Base-by-base conservation (phyloP, 1,140 invertebrate species). In the Lysiphlebus fabarum region DNA sequence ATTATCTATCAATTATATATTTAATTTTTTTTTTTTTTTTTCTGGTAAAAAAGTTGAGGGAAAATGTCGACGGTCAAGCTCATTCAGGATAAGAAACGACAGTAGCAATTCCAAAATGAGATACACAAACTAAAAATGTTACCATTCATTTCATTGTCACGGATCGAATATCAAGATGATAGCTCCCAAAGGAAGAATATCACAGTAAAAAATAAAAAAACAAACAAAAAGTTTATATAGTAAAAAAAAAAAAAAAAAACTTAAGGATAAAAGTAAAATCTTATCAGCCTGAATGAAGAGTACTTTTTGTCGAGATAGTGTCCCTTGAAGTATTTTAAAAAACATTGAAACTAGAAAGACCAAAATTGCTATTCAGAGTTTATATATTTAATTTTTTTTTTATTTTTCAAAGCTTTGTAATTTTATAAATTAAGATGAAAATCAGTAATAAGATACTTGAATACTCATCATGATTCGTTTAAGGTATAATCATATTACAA, bases 141-240 rank as follows among this genome's bases (percentile, higher is more conserved):
- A 49, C 47, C 47, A 26, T 49, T 7, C 26, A 7, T 26, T 17
- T 40, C 42, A 56, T 56, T 56, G 54, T 56, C 54, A 56, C 54
- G 54, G 42, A 47, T 56, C 42, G 42, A 56, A 56, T 56, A 56
- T 56, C 55, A 11, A 26, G 48, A 36, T 56, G 55, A 56, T 56
- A 56, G 55, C 55, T 56, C 44, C 55, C 45, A 9, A 48, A 10
- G 55, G 45, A 38, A 40, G 44, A 9, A 38, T 34, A 49, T 10
- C 34, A 9, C 34, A 49, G 26, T 49, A 11, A 10, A n/a, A 51
- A 11, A 34, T 37, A n/a, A 33, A 12, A 38, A 2, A 37, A 36
- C 5, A 37, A 37, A 51, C 33, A 49, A 49, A 49, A 34, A 49
- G 36, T 6, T 8, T 34, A 8, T 34, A 8, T 11, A 34, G 45